A percentile compares a stretch with the other conserved stretches of the same genome.
These are phyloP conservation scores for Melitaea cinxia DNA, from an alignment of 1,140 invertebrate species.

Conservation along the genomic window DNA sequence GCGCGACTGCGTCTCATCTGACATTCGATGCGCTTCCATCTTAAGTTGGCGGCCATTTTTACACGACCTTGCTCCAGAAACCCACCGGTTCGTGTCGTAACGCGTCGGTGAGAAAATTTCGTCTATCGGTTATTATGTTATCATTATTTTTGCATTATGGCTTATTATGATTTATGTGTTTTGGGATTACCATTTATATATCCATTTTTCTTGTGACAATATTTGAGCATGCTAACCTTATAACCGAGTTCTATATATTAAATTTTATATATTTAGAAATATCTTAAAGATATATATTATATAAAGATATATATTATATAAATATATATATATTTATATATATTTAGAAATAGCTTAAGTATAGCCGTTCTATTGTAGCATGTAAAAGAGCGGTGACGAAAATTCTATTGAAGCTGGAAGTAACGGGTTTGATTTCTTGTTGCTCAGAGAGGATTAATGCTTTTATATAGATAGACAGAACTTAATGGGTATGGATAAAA, in stretches of 20 bases:
- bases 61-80: constrained; percentile 70
- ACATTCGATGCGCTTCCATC: constrained; percentile 59
- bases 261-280: no score
- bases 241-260: not conserved
- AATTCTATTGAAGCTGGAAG: no score
- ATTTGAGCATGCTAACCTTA: not conserved
- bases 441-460: no score
- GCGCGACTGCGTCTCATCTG: constrained; percentile 59
- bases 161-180: constrained; percentile 5
- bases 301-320: no score
- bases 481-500: no score
- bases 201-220: not conserved
- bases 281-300: no score
- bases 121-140: constrained; percentile 48
- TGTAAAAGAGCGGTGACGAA: no score
- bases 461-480: no score
- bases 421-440: no score
- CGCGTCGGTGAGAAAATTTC: constrained; percentile 63
- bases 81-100: constrained; percentile 64
- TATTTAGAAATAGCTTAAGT: no score
- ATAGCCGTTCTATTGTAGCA: no score
- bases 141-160: constrained; percentile 27
- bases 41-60: constrained; percentile 61
- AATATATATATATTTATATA: no score
- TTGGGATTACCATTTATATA: not conserved